Evolutionary conservation across 1,140 invertebrate species (phyloP).

Genomic region (Stegodyphus dumicola): DNA sequence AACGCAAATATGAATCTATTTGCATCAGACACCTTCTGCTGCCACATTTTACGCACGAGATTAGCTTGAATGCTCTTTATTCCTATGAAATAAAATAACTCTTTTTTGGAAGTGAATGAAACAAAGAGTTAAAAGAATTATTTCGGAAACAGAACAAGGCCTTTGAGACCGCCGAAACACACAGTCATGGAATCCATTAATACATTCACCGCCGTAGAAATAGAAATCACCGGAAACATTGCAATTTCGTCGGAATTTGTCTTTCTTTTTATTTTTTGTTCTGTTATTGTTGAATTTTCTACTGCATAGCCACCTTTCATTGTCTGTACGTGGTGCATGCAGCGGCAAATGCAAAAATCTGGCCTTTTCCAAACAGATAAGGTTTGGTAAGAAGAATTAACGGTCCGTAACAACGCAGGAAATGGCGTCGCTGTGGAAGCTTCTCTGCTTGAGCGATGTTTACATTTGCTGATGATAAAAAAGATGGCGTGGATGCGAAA

Average conservation of each 20-base stretch:
- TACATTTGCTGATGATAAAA: too few relatives aligned
- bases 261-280: neutral
- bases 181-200: neutral
- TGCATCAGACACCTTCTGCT: too few relatives aligned
- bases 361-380: neutral
- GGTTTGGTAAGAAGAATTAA: neutral
- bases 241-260: neutral
- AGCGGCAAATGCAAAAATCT: neutral
- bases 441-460: too few relatives aligned
- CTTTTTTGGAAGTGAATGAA: neutral
- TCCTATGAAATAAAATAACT: neutral
- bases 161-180: neutral
- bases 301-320: neutral
- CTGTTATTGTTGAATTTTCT: neutral
- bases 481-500: too few relatives aligned
- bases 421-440: neutral
- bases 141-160: neutral
- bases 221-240: neutral
- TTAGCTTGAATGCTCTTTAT: neutral
- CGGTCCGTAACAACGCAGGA: neutral
- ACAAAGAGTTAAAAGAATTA: neutral
- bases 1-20: too few relatives aligned
- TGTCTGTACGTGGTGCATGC: neutral
- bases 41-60: too few relatives aligned
- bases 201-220: neutral